Percentiles rank a stretch among this genome's conserved stretches.
Conservation (phyloP, 30 jellyfish, hydroid and myxozoan species). For the Cassiopea andromeda region DNA sequence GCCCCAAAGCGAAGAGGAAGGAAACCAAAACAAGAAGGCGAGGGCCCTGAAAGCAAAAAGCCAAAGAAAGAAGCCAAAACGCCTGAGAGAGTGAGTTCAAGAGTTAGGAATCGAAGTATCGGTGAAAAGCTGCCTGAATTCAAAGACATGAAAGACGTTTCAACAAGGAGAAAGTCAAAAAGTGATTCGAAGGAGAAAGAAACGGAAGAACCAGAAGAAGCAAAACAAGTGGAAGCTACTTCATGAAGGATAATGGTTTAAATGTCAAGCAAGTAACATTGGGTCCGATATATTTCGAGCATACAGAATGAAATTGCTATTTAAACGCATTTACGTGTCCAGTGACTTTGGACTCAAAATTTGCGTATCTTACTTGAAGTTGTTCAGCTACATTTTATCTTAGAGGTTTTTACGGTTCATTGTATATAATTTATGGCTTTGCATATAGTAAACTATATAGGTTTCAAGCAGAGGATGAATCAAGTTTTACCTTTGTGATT, state of each 20-base stretch:
- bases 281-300: background rate
- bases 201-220: conserved; percentile 35
- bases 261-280: background rate
- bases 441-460: background rate
- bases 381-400: background rate
- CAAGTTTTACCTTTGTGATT: background rate
- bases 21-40: conserved; percentile 54
- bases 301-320: background rate
- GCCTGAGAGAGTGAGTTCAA: conserved; percentile 70
- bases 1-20: conserved; percentile 74
- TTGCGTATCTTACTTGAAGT: background rate
- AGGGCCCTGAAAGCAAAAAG: conserved; percentile 69
- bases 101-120: conserved; percentile 65
- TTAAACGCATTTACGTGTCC: background rate
- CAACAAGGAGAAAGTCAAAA: conserved; percentile 64
- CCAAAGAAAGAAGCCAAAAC: conserved; percentile 65
- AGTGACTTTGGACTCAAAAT: background rate
- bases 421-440: background rate
- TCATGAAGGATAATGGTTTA: background rate
- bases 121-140: conserved; percentile 77
- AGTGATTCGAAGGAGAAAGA: conserved; percentile 51
- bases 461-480: background rate
- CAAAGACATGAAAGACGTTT: conserved; percentile 75
- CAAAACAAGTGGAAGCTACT: conserved; percentile 57
- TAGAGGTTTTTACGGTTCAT: background rate